Conservation (phyloP, 2,797 vertebrate genomes). For the Cyclopterus lumpus region DNA sequence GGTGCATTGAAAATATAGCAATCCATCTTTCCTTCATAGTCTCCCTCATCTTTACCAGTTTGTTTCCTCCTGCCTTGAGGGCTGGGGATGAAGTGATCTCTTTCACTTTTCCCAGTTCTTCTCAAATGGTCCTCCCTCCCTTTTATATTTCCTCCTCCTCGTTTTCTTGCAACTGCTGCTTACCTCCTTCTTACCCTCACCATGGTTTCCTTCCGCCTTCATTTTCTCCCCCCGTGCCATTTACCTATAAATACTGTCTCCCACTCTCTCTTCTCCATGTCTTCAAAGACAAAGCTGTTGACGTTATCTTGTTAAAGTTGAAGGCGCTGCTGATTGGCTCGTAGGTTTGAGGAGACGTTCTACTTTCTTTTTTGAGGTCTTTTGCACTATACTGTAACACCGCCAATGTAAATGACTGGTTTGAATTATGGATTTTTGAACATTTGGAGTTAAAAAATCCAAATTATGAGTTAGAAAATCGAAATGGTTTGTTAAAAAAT, state of each 20-base stretch:
- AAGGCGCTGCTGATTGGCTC: not conserved
- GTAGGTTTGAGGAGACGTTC: too few species aligned
- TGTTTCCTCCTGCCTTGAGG: constrained; percentile 42
- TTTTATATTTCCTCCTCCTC: constrained; percentile 23
- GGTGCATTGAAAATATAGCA: constrained; percentile 45
- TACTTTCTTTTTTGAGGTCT: too few species aligned
- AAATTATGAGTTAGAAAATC: not conserved
- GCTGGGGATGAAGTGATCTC: constrained; percentile 19
- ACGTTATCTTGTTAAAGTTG: not conserved
- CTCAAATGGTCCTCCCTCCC: constrained; percentile 17
- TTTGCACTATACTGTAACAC: too few species aligned
- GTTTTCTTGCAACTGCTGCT: constrained; percentile 8
- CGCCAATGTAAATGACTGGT: too few species aligned
- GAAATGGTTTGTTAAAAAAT: not conserved
- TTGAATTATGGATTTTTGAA: not conserved
- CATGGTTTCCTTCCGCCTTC: constrained; percentile 14
- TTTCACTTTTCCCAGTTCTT: constrained; percentile 12
- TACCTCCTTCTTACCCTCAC: constrained; percentile 6
- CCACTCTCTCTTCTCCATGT: not conserved
- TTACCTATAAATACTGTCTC: constrained; percentile 8
- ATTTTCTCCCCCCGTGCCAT: constrained; percentile 15
- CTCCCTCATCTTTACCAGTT: constrained; percentile 34
- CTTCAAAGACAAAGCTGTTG: constrained; percentile 7
- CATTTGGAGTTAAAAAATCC: not conserved
- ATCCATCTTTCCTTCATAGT: constrained; percentile 59